Conservation (phyloP, 92 coral and sea anemone species). For the Palythoa heliodiscus region DNA sequence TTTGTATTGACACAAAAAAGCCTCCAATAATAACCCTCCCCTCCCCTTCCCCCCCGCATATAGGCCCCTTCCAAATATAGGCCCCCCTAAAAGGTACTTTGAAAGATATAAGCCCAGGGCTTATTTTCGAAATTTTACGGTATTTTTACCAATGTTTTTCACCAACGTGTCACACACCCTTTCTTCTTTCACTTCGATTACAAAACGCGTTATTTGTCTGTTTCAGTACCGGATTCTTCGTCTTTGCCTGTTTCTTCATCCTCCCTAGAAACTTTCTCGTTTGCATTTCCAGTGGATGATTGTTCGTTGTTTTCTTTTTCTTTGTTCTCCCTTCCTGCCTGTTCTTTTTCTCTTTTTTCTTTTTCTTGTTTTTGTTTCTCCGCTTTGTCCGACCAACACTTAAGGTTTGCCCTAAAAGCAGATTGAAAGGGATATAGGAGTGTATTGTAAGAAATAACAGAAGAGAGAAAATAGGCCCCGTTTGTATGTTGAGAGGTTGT, state of each 20-base stretch:
- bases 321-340: conserved; percentile 38
- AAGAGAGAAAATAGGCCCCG: too few relatives aligned
- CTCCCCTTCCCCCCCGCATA: too few relatives aligned
- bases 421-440: background rate
- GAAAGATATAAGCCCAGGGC: too few relatives aligned
- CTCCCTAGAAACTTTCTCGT: conserved; percentile 11
- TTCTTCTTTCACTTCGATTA: background rate
- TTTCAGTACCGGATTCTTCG: background rate
- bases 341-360: conserved; percentile 32
- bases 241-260: conserved; percentile 2
- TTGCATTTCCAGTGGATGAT: background rate
- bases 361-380: conserved; percentile 66
- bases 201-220: conserved; percentile 13
- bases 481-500: too few relatives aligned
- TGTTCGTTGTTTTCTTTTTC: conserved; percentile 15
- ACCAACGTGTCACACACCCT: background rate
- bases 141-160: too few relatives aligned
- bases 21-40: too few relatives aligned
- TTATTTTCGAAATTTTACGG: too few relatives aligned
- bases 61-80: too few relatives aligned
- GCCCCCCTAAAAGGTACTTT: too few relatives aligned
- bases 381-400: conserved; percentile 80
- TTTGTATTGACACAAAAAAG: too few relatives aligned
- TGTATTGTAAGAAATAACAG: too few relatives aligned
- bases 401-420: conserved; percentile 64